phyloP scores from a whole-genome alignment of 2,113 vertebrate species.

The Vulpes vulpes region DNA sequence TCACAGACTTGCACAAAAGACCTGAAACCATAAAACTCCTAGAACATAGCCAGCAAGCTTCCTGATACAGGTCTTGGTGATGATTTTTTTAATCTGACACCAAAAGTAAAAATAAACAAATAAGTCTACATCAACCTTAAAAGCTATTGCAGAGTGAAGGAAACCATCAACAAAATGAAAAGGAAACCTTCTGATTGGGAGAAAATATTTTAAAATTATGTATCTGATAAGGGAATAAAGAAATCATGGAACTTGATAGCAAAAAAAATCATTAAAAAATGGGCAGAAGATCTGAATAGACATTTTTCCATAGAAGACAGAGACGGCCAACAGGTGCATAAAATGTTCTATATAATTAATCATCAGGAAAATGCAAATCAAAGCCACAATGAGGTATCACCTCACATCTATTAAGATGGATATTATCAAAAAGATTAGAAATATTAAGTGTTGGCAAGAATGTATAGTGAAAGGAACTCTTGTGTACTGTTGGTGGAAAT shows the following conservation, averaged over 20 bases:
- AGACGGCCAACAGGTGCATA: neutral
- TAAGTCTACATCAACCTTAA: neutral
- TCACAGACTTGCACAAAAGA: neutral
- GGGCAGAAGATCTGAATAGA: neutral
- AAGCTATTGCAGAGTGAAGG: neutral
- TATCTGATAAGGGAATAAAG: neutral
- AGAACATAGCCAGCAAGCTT: neutral
- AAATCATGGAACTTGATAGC: neutral
- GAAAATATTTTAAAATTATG: neutral
- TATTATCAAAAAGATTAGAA: neutral
- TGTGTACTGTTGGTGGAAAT: neutral
- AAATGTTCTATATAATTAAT: neutral
- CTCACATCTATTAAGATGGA: neutral
- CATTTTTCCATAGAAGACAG: neutral
- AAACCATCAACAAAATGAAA: neutral
- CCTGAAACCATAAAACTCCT: neutral
- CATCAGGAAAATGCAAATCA: neutral
- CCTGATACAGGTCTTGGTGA: neutral
- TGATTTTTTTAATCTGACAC: neutral
- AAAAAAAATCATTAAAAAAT: neutral
- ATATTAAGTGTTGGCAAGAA: neutral
- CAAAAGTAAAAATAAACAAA: neutral
- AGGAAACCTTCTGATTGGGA: neutral
- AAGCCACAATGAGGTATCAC: neutral
- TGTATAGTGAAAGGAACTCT: neutral